Evolutionary conservation across 30 jellyfish, hydroid and myxozoan species (phyloP), one percentile per base, ranked within the genome.

Genomic region (Haliclystus octoradiatus): DNA sequence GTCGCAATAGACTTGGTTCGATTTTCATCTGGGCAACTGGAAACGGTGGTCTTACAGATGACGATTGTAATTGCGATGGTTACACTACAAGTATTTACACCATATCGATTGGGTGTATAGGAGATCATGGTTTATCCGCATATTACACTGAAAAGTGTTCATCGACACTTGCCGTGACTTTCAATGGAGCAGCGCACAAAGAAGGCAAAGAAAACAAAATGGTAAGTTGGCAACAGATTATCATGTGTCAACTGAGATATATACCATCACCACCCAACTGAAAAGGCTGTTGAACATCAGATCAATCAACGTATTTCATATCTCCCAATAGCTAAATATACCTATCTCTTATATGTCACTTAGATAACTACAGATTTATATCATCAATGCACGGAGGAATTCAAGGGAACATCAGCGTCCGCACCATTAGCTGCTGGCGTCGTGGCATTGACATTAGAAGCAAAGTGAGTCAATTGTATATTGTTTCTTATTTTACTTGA

Each of bases 11-110:
- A n/a, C 83, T 83, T 2, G 99, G 99, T 60, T 83, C 95, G 13
- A 78, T 91, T 5, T 91, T 65, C 71, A 85, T 91, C 7, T 91
- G 99, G 99, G 99, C 99, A 23, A 91, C 99, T n/a, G 99, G 99
- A 0, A 91, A 91, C 69, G 99, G 99, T 23, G 99, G 99, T 14
- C 68, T 91, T 74, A 91, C 99, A 23, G 99, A 91, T 71, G 99
- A 91, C 70, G 99, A 91, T 52, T 91, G 99, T 49, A 91, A 91
- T 80, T 91, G 99, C 62, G 99, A 91, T 67, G 99, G 99, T 12
- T 91, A 91, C 71, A 91, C 99, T 33, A 91, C 99, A 35, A 83
- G 96, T 47, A 91, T 91, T 3, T 91, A 79, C 77, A 91, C 99
- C 5, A 91, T 91, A 47, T 91, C 99, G 2, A 91, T 91, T 33